Evolutionary conservation across 2,797 vertebrate species (phyloP).

Genomic region (Melanogrammus aeglefinus): DNA sequence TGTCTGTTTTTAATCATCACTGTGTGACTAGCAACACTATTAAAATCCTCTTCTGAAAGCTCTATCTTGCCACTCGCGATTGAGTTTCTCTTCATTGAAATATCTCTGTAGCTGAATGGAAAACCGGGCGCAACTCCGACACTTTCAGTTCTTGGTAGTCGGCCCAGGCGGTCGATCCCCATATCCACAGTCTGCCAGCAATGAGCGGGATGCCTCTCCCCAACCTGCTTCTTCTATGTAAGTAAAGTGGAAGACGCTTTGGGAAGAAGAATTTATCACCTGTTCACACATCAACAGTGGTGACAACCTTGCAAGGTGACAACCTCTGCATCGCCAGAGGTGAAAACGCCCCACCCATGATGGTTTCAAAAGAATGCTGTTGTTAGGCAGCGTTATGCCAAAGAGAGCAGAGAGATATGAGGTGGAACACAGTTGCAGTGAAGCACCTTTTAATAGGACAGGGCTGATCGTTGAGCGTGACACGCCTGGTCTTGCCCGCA

Average conservation of each 20-base stretch:
- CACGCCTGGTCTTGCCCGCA: slow-evolving; percentile 77
- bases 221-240: not conserved
- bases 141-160: not conserved
- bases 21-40: not conserved
- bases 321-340: too few species aligned
- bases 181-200: not conserved
- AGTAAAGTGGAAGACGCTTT: too few species aligned
- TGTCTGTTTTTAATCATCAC: too few species aligned
- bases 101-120: not conserved
- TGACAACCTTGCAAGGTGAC: too few species aligned
- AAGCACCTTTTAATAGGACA: slow-evolving; percentile 75
- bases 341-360: too few species aligned
- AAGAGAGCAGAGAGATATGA: not conserved
- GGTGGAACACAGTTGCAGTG: not conserved
- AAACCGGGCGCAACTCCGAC: not conserved
- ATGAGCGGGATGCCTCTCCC: not conserved
- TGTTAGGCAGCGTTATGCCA: too few species aligned
- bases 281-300: too few species aligned
- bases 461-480: slow-evolving; percentile 79
- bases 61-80: not conserved
- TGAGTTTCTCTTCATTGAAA: not conserved
- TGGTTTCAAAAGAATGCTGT: not conserved
- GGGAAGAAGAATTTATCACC: too few species aligned
- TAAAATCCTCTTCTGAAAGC: not conserved
- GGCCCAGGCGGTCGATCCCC: not conserved